Base-by-base conservation (phyloP, 2,797 vertebrate genomes). In the Myripristis murdjan region DNA sequence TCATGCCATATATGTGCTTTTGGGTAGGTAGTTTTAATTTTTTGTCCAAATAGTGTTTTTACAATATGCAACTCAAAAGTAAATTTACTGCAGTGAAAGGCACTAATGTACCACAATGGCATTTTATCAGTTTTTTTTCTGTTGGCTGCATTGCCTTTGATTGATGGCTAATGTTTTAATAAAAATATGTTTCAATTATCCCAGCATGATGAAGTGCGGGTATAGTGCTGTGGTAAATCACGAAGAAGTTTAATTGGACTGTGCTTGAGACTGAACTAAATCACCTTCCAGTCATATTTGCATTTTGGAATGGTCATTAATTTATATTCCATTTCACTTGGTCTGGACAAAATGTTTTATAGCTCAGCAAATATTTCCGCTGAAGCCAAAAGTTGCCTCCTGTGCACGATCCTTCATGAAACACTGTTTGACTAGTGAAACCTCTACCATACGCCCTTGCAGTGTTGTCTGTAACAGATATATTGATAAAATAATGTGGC, bases 301-400 rank as follows among this genome's bases (percentile, higher is more conserved):
- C 70, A 60, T 87, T 54, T 48, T 26, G 16, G 55, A 78, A 76
- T 64, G 43, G 74, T 73, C 65, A 53, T 77, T 87, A 53, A 84
- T 88, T 87, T 77, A 76, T 77, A 72, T 84, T 87, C 55, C 65
- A 66, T 80, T 87, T 81, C 73, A 75, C 55, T 77, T 79, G 71
- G 81, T 87, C 65, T 24, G 26, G 55, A 77, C 82, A 85, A 83
- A 82, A 79, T 81, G 84, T 12, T 88, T 90, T 83, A 86, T 80
- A 65, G 81, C 81, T 65, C 71, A 56, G 49, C 52, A 71, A 83
- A 79, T 66, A 77, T 79, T 64, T 65, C 52, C 51, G 37, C 43
- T 7, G 0, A 10, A 68, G 75, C 72, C 73, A 80, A 59, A 82
- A 77, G 71, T 73, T 69, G 54, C 70, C 71, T 78, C 64, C 56